Evolutionary conservation across 2,113 vertebrate species (phyloP), one percentile per base, ranked within the genome.

Genomic region (Gymnorhina tibicen): DNA sequence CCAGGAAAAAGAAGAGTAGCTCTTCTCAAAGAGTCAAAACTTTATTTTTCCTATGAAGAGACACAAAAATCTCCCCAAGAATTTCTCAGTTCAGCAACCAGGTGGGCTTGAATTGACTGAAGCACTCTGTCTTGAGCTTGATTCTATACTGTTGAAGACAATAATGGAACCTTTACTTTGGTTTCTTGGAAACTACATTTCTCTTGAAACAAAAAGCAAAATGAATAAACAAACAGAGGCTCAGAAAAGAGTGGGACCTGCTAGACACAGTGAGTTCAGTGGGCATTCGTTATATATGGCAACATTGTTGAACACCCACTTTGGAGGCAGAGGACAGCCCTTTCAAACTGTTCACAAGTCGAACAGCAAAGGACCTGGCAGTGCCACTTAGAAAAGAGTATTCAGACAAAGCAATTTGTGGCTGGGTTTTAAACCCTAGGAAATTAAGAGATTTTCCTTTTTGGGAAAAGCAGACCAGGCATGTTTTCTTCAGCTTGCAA

Each of bases 401-500:
- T 19, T 58, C 37, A 63, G 75, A 79, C 63, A 77, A 87, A 63
- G 35, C 63, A 91, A 30, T 60, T 91, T 63, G 41, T 52, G 47
- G 21, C 35, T 84, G 30, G 16, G 13, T 74, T 83, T 88, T 88
- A 92, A 78, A 76, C 53, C 28, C 60, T 49, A 52, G n/a, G 56
- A 80, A 92, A 70, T 50, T 18, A 81, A 23, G 21, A 83, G 30
- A 70, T 84, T 68, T 82, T 22, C 56, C 47, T 41, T 69, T 75
- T 55, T 60, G 32, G 56, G 77, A 93, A 96, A 94, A 90, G 56
- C 60, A 91, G 83, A 72, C 15, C 27, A 66, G 27, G 19, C 55
- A n/a, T 30, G 49, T 75, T 88, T 88, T 92, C 82, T 77, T 90
- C 79, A 86, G 68, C 59, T 59, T 68, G 73, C n/a, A 35, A 92